Evolutionary conservation across 2,888 invertebrate genomes (phyloP), one percentile per base, ranked within the genome.

Genomic region (Meandrusa payeni): DNA sequence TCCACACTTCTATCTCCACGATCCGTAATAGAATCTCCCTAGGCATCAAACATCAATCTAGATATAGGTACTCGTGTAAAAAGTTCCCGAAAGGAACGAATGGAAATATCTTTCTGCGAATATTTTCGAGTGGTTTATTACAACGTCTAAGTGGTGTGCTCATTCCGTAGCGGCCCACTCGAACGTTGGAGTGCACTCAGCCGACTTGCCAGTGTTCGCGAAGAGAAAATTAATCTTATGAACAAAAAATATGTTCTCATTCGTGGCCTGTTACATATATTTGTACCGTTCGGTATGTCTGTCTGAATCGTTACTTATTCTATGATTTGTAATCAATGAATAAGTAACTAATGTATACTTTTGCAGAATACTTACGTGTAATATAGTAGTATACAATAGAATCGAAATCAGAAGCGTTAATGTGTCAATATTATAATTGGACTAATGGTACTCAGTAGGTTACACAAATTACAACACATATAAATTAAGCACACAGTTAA

Each of bases 111-210:
- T 52, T 55, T 56, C 52, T 57, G 55, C 54, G 58, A 61, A 63
- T 60, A 58, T 63, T 66, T 59, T 67, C 52, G 52, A 77, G 76
- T 58, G 76, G 70, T 71, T 76, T 76, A 57, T 80, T 73, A 72
- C 61, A 69, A 62, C 64, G 75, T 76, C 67, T 76, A 73, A 82
- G 83, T 78, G 77, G 79, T 71, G 72, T 81, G 83, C 76, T 82
- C 83, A 81, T 75, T 82, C 75, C 73, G 70, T 59, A 63, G 54
- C 67, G 54, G 64, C 62, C 69, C 64, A 61, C 69, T 69, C 56
- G 52, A 65, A 59, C 42, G 50, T 55, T 72, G 55, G 65, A 81
- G 72, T 59, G 59, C 49, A 46, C 75, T 73, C 54, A 50, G 58
- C 49, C 37, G 59, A 38, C 38, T 38, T 43, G 20, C 38, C 27